These are phyloP conservation scores for Pteronotus mesoamericanus DNA, from an alignment of 2,797 vertebrate genomes.

Conservation along the genomic window DNA sequence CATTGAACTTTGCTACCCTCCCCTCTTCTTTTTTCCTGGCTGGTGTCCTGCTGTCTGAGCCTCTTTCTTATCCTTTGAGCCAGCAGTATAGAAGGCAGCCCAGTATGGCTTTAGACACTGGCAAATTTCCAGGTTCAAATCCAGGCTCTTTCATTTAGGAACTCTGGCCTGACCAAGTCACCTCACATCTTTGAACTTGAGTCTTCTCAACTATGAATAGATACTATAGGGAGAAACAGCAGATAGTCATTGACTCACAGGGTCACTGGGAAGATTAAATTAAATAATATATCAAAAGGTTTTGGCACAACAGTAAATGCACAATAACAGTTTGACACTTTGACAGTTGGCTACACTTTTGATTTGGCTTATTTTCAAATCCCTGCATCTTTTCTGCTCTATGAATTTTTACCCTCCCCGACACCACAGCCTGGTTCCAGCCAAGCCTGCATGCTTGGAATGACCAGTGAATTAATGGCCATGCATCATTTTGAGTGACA, in stretches of 20 bases:
- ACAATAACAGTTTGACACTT: background rate
- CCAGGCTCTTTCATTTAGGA: background rate
- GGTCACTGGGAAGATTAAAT: background rate
- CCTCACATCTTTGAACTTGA: background rate
- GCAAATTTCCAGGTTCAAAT: background rate
- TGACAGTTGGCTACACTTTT: background rate
- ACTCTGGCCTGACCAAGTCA: background rate
- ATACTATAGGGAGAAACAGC: background rate
- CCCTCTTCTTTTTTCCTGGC: background rate
- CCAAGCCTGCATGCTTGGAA: background rate
- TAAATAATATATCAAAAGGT: background rate
- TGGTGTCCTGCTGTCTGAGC: background rate
- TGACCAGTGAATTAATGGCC: background rate
- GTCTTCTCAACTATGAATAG: background rate
- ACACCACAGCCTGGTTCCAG: background rate
- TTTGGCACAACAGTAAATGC: background rate
- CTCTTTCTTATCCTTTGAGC: background rate
- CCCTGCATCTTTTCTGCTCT: background rate
- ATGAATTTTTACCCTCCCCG: background rate
- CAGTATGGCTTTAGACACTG: background rate
- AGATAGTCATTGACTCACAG: background rate
- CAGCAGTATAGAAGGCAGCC: background rate
- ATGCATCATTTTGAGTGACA: background rate
- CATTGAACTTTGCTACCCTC: background rate
- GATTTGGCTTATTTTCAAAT: background rate